A percentile compares a stretch with the other conserved stretches of the same genome.
These are phyloP conservation scores for Scartelaos histophorus DNA, from an alignment of 2,113 vertebrate species.

Conservation along the genomic window DNA sequence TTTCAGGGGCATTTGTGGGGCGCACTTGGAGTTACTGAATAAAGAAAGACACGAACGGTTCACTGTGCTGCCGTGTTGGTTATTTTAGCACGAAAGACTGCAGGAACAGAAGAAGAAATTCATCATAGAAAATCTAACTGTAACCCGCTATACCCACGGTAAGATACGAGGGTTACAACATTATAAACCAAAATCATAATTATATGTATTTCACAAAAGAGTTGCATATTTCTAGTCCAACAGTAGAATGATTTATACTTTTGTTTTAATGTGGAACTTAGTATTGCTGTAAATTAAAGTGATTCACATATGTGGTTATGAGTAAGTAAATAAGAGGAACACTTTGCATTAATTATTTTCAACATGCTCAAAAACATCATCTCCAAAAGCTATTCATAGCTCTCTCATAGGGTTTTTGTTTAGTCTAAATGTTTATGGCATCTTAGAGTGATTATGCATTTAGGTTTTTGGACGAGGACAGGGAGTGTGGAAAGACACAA, in stretches of 20 bases:
- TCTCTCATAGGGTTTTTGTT: constrained; percentile 25
- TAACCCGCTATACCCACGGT: no score
- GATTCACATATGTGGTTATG: not conserved
- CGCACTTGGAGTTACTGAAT: no score
- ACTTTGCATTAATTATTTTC: not conserved
- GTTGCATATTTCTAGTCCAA: no score
- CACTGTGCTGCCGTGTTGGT: no score
- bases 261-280: not conserved
- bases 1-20: no score
- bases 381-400: constrained; percentile 9
- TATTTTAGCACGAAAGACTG: no score
- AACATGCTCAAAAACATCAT: not conserved
- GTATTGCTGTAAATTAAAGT: not conserved
- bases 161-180: no score
- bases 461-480: constrained; percentile 57
- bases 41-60: no score
- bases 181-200: not conserved
- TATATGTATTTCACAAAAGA: no score
- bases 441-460: constrained; percentile 44
- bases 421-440: constrained; percentile 23
- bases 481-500: constrained; percentile 58
- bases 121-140: no score
- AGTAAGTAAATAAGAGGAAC: not conserved
- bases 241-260: no score
- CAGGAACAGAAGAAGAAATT: no score